Conservation (phyloP, 2,797 vertebrate species). For the Sebastes cheni region DNA sequence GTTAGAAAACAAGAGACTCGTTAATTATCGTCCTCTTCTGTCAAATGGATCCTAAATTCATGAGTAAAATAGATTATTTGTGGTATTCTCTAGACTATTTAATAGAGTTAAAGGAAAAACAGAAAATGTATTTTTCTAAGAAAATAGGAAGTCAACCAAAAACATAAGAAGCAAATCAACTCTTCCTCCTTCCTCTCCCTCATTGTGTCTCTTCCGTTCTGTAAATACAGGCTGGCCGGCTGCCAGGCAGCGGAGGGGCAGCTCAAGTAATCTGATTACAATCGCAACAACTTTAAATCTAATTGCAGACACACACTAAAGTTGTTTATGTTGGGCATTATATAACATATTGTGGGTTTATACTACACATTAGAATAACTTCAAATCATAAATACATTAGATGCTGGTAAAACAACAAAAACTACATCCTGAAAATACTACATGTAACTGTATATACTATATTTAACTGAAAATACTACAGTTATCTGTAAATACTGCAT, state of each 20-base stretch:
- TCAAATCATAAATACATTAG: too few relatives aligned
- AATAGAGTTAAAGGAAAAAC: background rate
- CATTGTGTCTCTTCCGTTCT: slow-evolving; percentile 77
- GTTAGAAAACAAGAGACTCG: too few relatives aligned
- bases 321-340: background rate
- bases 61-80: background rate
- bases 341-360: too few relatives aligned
- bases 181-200: slow-evolving; percentile 55
- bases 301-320: background rate
- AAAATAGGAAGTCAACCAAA: slow-evolving; percentile 69
- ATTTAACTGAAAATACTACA: too few relatives aligned
- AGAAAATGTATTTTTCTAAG: background rate
- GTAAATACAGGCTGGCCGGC: slow-evolving; percentile 69
- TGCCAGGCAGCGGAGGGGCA: slow-evolving; percentile 25
- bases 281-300: background rate
- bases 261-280: slow-evolving; percentile 1
- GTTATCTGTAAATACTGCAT: too few relatives aligned
- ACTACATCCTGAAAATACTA: background rate
- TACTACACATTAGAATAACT: background rate
- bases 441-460: too few relatives aligned
- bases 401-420: too few relatives aligned
- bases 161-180: slow-evolving; percentile 51
- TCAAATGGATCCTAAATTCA: background rate
- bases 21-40: background rate
- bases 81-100: background rate